These are phyloP conservation scores for Leptoteleia sp. DNA, from an alignment of 1,140 invertebrate genomes.

Conservation along the genomic window DNA sequence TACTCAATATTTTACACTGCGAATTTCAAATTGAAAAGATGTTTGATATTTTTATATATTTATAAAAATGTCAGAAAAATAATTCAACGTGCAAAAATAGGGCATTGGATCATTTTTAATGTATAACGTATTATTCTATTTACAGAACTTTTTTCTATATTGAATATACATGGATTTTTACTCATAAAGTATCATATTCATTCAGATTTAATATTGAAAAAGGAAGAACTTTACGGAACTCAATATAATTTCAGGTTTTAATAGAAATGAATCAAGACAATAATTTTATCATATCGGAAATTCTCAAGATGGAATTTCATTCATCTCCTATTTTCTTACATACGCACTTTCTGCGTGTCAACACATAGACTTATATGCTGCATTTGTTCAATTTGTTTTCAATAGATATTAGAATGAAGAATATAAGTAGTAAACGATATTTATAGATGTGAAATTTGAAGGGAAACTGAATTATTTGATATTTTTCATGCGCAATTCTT, in stretches of 20 bases:
- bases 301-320: conserved; percentile 13
- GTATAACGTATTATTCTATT: conserved; percentile 16
- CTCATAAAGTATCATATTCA: too few relatives aligned
- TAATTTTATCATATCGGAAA: conserved; percentile 38
- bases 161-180: too few relatives aligned
- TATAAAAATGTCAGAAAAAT: conserved; percentile 15
- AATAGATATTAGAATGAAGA: conserved; percentile 11
- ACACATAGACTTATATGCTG: conserved; percentile 17
- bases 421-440: conserved; percentile 19
- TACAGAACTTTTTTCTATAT: too few relatives aligned
- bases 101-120: conserved; percentile 40
- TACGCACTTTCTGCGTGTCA: conserved; percentile 8
- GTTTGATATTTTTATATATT: conserved; percentile 61
- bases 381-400: conserved; percentile 26
- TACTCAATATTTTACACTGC: conserved; percentile 13
- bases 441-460: conserved; percentile 9
- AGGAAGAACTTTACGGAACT: conserved; percentile 9
- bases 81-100: conserved; percentile 25
- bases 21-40: conserved; percentile 16
- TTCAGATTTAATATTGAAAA: too few relatives aligned
- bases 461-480: background rate
- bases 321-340: conserved; percentile 12
- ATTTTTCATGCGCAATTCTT: background rate
- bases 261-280: conserved; percentile 31
- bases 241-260: background rate